Conservation (phyloP, 1,140 invertebrate genomes). For the Heliconius hewitsoni region DNA sequence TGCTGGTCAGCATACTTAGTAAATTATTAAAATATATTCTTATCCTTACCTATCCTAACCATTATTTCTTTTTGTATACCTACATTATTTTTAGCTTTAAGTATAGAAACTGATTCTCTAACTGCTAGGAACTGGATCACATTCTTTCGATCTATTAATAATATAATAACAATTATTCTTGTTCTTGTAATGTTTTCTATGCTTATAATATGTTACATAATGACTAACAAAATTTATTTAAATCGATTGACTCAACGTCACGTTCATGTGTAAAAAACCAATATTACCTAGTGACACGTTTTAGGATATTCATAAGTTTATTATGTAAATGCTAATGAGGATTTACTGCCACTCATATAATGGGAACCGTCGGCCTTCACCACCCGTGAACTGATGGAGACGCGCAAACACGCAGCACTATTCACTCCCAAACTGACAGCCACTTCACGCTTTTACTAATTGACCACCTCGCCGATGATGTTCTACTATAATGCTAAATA, state of each 20-base stretch:
- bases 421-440: slow-evolving; percentile 68
- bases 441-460: slow-evolving; percentile 74
- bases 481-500: slow-evolving; percentile 57
- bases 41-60: no score
- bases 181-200: background rate
- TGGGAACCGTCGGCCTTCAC: slow-evolving; percentile 64
- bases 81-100: no score
- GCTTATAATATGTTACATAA: background rate
- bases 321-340: slow-evolving; percentile 69
- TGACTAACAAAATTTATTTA: background rate
- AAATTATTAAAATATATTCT: no score
- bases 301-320: slow-evolving; percentile 68
- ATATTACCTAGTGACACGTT: slow-evolving; percentile 40
- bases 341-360: slow-evolving; percentile 54
- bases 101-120: no score
- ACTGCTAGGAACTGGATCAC: no score
- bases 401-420: slow-evolving; percentile 40
- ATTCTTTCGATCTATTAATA: background rate
- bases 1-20: no score
- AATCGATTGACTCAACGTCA: slow-evolving; percentile 31
- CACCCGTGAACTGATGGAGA: slow-evolving; percentile 54
- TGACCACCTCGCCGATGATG: slow-evolving; percentile 68
- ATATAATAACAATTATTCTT: background rate
- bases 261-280: slow-evolving; percentile 37
- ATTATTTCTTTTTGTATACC: no score